phyloP scores from a whole-genome alignment of 2,797 vertebrate genomes.

The Telmatherina bonti region DNA sequence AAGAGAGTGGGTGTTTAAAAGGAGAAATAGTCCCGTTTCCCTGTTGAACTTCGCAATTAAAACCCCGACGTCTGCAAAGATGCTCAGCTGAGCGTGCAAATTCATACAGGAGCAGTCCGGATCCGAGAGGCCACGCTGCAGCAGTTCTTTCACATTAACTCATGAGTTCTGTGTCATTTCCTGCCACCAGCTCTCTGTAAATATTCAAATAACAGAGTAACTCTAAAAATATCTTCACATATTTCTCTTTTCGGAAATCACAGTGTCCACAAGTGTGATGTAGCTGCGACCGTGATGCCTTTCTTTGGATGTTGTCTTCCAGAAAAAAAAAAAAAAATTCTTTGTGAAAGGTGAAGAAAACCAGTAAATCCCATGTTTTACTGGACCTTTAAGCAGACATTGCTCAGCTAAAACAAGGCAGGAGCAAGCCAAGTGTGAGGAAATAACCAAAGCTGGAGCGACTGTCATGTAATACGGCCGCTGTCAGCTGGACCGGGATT shows the following conservation, averaged over 20 bases:
- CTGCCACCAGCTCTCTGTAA: background rate
- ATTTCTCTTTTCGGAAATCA: background rate
- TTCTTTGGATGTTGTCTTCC: background rate
- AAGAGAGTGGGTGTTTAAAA: background rate
- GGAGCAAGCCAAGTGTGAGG: background rate
- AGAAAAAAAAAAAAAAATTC: background rate
- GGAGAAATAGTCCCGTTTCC: background rate
- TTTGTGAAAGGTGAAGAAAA: constrained; percentile 6
- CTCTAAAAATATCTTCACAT: background rate
- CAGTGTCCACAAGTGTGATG: background rate
- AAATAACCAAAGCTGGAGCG: constrained; percentile 9
- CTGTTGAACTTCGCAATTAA: constrained; percentile 9
- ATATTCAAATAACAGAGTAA: background rate
- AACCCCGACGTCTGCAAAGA: constrained; percentile 3
- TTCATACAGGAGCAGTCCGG: background rate
- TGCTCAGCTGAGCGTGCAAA: background rate
- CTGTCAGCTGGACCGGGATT: constrained; percentile 64
- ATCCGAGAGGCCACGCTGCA: background rate
- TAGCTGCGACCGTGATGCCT: background rate
- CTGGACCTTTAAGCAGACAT: constrained; percentile 32
- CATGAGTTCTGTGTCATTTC: background rate
- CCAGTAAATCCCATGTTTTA: constrained; percentile 4
- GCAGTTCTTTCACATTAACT: background rate
- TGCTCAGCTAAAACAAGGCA: constrained; percentile 41
- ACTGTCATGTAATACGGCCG: constrained; percentile 40